Evolutionary conservation across 2,113 vertebrate genomes (phyloP).

Genomic region (Pantherophis guttatus): DNA sequence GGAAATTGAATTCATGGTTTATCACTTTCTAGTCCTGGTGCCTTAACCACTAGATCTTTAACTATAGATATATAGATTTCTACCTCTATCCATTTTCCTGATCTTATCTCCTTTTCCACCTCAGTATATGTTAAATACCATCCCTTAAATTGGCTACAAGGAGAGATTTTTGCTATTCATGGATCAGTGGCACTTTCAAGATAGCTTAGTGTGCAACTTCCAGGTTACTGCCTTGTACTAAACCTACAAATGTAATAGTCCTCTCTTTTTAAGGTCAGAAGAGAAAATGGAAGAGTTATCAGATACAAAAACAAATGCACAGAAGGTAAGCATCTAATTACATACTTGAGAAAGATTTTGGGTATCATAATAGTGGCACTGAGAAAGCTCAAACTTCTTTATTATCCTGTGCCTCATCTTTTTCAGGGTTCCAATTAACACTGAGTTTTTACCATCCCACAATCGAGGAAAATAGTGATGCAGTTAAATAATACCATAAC

Average conservation of each 20-base stretch:
- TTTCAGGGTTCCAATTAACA: too few species aligned
- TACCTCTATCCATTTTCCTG: not conserved
- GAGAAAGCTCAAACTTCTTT: too few species aligned
- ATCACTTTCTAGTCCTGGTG: too few species aligned
- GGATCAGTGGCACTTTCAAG: not conserved
- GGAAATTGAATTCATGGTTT: too few species aligned
- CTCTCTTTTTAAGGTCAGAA: not conserved
- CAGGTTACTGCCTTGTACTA: not conserved
- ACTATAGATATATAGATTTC: not conserved
- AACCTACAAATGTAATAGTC: not conserved
- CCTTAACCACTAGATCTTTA: too few species aligned
- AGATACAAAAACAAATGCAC: not conserved
- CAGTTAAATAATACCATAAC: not conserved
- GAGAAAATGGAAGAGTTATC: not conserved
- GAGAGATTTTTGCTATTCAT: not conserved
- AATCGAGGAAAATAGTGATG: not conserved
- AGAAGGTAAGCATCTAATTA: not conserved
- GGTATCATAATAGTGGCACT: not conserved
- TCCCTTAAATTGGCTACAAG: not conserved
- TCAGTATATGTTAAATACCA: not conserved
- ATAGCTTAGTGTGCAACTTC: not conserved
- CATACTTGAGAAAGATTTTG: not conserved
- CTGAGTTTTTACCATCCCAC: not conserved
- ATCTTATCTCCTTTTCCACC: not conserved
- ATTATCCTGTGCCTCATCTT: not conserved